Evolutionary conservation across 1,140 invertebrate species (phyloP), one percentile per base, ranked within the genome.

Genomic region (Aphidius ervi): DNA sequence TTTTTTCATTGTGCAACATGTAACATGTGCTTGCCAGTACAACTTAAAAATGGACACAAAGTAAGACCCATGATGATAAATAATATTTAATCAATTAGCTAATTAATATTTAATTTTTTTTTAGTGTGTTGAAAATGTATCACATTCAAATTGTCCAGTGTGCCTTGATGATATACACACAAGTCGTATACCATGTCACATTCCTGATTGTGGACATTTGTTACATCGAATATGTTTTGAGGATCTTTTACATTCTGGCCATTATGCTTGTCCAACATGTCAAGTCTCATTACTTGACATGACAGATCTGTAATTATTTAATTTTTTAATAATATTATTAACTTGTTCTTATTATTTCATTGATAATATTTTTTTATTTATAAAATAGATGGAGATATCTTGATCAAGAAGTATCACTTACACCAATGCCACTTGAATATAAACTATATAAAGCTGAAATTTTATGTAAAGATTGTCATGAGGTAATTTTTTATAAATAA

Each of bases 151-250:
- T 79, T 95, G 92, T 75, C 89, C 92, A 3, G 90, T 95, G 41
- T 95, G 92, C 67, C 72, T 93, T 56, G 91, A 94, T 68, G 89
- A 94, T 75, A 92, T 95, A 67, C 92, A 95, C 75, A 93, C 92
- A 16, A 93, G 91, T 48, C 83, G 91, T 48, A 91, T 90, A 71
- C 87, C 88, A 31, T 91, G 90, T 75, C 89, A 92, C 77, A 91
- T 94, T 76, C 92, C 91, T 4, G 84, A 87, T 66, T 95, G 92
- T 77, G 90, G 91, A 0, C 92, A 95, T 81, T 77, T 94, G 58
- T 78, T 94, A 64, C 92, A 94, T 75, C 83, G 87, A 58, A 87
- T 86, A 6, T 93, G 91, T 76, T 92, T 92, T 72, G 87, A 91
- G 69, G 86, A 91, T 68, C 76, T 93, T 62, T 74, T 91, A 56